Evolutionary conservation across 2,888 invertebrate genomes (phyloP).

Genomic region (Deilephila elpenor): DNA sequence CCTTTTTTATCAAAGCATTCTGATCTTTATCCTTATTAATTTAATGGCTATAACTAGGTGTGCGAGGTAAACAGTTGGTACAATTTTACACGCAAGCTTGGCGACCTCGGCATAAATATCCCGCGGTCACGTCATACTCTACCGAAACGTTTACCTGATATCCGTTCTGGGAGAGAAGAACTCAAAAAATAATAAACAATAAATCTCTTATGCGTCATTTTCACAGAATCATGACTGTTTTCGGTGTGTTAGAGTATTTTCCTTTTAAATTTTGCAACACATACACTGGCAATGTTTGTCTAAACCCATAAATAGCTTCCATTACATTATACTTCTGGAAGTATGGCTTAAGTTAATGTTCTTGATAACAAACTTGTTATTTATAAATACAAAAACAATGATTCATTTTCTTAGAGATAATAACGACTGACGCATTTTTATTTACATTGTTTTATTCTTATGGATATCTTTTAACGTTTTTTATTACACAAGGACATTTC

Average conservation of each 20-base stretch:
- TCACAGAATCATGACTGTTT: not conserved
- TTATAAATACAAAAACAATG: too few relatives aligned
- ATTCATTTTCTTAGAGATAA: too few relatives aligned
- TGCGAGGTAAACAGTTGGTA: conserved; percentile 26
- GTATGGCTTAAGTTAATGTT: not conserved
- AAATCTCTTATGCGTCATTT: not conserved
- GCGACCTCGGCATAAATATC: conserved; percentile 70
- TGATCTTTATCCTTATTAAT: conserved; percentile 12
- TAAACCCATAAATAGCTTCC: not conserved
- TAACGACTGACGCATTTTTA: too few relatives aligned
- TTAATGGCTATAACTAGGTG: conserved; percentile 4
- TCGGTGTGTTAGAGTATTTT: not conserved
- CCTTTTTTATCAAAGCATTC: not conserved
- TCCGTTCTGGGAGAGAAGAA: conserved; percentile 51
- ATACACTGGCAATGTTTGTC: not conserved
- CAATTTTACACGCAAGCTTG: conserved; percentile 50
- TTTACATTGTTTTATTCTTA: too few relatives aligned
- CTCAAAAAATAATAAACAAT: not conserved
- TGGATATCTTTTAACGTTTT: too few relatives aligned
- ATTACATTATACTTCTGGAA: not conserved
- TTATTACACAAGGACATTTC: too few relatives aligned
- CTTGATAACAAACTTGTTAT: not conserved
- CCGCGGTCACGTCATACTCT: conserved; percentile 52
- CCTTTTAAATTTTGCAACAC: not conserved
- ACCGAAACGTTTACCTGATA: conserved; percentile 65